Evolutionary conservation across 2,888 invertebrate species (phyloP), one percentile per base, ranked within the genome.

Genomic region (Gastracanthus pulcherrimus): DNA sequence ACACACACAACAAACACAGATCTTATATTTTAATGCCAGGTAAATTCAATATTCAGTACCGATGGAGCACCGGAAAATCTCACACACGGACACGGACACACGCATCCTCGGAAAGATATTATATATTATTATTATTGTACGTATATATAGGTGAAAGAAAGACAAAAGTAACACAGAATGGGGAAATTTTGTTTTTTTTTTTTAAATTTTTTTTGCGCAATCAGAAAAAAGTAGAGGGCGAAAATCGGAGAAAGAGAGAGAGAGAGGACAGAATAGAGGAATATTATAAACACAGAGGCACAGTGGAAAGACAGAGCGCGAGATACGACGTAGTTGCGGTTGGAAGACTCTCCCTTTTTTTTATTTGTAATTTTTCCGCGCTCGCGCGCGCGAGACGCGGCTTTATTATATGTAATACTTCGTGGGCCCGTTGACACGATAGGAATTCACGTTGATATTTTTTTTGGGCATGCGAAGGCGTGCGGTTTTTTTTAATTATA

Each of bases 401-500:
- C 58, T 82, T 83, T 81, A 69, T 79, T 74, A 69, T 79, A 74
- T 71, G 26, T 45, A 76, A 31, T 72, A 74, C 80, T 80, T 81
- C 76, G 81, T 81, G 79, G 89, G 89, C 87, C 88, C 86, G 86
- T 87, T 86, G 86, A 88, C 75, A 83, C 79, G 76, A 83, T 80
- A 83, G 83, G 84, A 84, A 85, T 90, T 90, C 87, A 89, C 88
- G 87, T 89, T 89, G 88, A 88, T 87, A 87, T 87, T 84, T 87
- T 83, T 80, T 80, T 76, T n/a, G n/a, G 80, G 81, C 79, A 82
- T 79, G 84, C 84, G 84, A 87, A 87, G 83, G 88, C 88, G 87
- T 89, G 88, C 80, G 82, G 19, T 82, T 89, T 89, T 88, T 87
- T 90, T 89, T 88, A 89, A 90, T 90, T 90, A 89, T 89, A 93